Percentiles rank a stretch among this genome's conserved stretches.
Evolutionary conservation across 2,888 invertebrate species (phyloP).

Genomic region (Acanthacorydalis orientalis): DNA sequence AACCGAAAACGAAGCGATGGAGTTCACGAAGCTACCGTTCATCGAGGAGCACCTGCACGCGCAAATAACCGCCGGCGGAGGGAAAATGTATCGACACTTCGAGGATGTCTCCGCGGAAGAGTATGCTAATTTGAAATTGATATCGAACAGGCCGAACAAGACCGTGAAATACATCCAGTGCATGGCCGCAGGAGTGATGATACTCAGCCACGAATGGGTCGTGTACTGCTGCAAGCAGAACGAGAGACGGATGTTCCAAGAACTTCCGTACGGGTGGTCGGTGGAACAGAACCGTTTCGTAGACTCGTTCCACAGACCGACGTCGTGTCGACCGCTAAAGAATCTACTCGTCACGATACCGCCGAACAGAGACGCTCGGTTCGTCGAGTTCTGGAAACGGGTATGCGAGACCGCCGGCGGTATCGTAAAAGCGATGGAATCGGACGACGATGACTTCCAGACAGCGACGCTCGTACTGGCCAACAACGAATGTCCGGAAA

Average conservation of each 20-base stretch:
- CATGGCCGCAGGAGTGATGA: constrained; percentile 44
- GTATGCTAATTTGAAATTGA: constrained; percentile 35
- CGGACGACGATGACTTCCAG: constrained; percentile 9
- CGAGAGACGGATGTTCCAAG: constrained; percentile 25
- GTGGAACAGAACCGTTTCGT: constrained; percentile 29
- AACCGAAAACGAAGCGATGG: constrained; percentile 33
- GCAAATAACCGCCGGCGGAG: constrained; percentile 45
- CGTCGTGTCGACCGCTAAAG: constrained; percentile 18
- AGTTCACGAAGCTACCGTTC: constrained; percentile 31
- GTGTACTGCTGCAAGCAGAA: constrained; percentile 37
- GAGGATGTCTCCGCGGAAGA: constrained; percentile 29
- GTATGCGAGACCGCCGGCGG: constrained; percentile 38
- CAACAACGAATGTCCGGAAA: constrained; percentile 41
- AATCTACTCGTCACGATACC: constrained; percentile 18
- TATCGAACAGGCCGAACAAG: constrained; percentile 53
- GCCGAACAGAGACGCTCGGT: constrained; percentile 27
- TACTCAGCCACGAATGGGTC: constrained; percentile 56
- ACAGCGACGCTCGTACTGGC: constrained; percentile 34
- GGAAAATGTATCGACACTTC: constrained; percentile 35
- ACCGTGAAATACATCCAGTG: constrained; percentile 61
- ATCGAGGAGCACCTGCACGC: constrained; percentile 37
- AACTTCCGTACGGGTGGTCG: constrained; percentile 46
- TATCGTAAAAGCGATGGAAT: constrained; percentile 22
- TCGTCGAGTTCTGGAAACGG: constrained; percentile 42
- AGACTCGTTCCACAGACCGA: constrained; percentile 21